phyloP scores from a whole-genome alignment of 2,888 invertebrate genomes.

The Lochmaea crataegi region DNA sequence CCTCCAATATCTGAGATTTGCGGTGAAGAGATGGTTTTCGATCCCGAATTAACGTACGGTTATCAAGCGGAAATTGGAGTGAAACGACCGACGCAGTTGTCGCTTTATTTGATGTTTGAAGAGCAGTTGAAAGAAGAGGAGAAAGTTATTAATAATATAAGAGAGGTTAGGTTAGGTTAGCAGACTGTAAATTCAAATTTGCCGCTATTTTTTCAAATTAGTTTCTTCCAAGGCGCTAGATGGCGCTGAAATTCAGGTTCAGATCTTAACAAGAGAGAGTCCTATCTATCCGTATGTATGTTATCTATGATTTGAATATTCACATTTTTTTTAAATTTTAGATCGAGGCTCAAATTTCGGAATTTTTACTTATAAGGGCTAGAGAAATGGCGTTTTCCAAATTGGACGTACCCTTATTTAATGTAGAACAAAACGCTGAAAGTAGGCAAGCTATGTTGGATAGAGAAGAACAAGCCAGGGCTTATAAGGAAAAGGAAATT shows the following conservation, averaged over 20 bases:
- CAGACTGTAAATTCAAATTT: too few relatives aligned
- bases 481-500: conserved; percentile 70
- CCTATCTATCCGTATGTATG: too few relatives aligned
- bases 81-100: conserved; percentile 70
- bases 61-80: conserved; percentile 76
- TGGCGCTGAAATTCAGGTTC: too few relatives aligned
- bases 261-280: too few relatives aligned
- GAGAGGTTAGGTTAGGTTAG: conserved; percentile 61
- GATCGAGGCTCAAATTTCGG: conserved; percentile 57
- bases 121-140: conserved; percentile 74
- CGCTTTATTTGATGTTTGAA: conserved; percentile 73
- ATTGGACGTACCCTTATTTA: conserved; percentile 69
- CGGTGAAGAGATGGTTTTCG: conserved; percentile 64
- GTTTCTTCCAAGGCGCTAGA: too few relatives aligned
- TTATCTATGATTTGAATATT: neutral
- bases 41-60: conserved; percentile 71
- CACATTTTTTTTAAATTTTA: neutral
- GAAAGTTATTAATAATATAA: conserved; percentile 68
- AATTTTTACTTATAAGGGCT: conserved; percentile 65
- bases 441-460: conserved; percentile 66
- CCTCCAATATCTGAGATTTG: conserved; percentile 78
- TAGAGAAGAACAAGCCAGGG: conserved; percentile 68
- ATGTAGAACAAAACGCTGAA: conserved; percentile 68
- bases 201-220: too few relatives aligned
- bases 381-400: conserved; percentile 67